These are phyloP conservation scores for Drosophila imparisetae DNA, from an alignment of 2,888 invertebrate genomes.

Conservation along the genomic window DNA sequence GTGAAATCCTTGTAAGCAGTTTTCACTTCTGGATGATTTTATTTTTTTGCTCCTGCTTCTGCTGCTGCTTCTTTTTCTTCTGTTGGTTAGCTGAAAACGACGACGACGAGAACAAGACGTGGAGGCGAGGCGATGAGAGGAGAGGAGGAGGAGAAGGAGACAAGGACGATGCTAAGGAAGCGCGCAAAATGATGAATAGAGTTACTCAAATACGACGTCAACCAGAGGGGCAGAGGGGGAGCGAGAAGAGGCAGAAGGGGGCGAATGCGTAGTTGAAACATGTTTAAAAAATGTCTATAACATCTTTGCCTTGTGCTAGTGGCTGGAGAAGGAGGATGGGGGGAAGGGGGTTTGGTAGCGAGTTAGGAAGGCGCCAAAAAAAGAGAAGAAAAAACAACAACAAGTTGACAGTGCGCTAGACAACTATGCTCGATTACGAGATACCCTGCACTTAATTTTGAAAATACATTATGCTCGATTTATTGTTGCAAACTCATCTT, in stretches of 20 bases:
- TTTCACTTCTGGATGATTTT: constrained; percentile 71
- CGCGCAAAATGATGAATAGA: constrained; percentile 78
- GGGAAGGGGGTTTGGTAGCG: background rate
- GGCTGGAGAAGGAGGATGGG: background rate
- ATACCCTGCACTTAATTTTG: background rate
- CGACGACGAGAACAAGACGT: constrained; percentile 6
- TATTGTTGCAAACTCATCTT: background rate
- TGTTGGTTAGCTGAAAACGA: constrained; percentile 53
- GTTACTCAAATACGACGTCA: constrained; percentile 72
- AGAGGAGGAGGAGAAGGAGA: background rate
- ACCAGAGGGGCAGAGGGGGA: background rate
- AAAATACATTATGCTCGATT: background rate
- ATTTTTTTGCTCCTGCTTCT: constrained; percentile 20
- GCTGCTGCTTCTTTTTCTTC: constrained; percentile 14
- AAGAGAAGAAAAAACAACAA: background rate
- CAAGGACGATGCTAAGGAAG: constrained; percentile 48
- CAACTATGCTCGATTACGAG: background rate
- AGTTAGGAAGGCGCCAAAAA: constrained; percentile 23
- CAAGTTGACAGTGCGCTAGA: background rate
- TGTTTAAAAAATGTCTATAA: constrained; percentile 79
- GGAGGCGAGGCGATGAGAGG: background rate
- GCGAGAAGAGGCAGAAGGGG: background rate
- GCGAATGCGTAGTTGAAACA: constrained; percentile 75
- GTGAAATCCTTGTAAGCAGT: constrained; percentile 79
- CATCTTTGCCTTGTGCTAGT: constrained; percentile 36